A percentile compares a stretch with the other conserved stretches of the same genome.
Conservation (phyloP, 2,797 vertebrate genomes). For the Apodemus agrarius region DNA sequence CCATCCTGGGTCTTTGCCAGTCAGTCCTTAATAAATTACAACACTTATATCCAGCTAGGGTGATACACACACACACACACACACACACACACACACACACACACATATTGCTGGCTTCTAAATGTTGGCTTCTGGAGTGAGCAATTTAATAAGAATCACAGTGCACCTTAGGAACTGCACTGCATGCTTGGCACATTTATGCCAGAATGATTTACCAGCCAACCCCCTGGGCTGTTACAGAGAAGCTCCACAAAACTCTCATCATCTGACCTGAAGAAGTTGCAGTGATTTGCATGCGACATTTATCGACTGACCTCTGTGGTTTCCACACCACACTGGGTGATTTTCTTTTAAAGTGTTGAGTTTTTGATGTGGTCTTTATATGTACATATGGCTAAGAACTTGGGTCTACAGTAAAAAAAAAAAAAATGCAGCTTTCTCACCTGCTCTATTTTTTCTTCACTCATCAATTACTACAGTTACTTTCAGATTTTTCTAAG, state of each 20-base stretch:
- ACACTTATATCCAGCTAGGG: neutral
- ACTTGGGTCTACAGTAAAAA: neutral
- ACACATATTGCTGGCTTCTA: neutral
- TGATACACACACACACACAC: neutral
- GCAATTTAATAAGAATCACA: neutral
- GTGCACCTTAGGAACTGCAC: neutral
- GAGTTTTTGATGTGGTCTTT: slow-evolving; percentile 11
- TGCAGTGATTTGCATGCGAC: neutral
- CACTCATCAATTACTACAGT: neutral
- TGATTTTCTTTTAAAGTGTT: neutral
- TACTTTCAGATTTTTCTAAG: slow-evolving; percentile 26
- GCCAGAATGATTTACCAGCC: neutral
- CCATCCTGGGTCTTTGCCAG: neutral
- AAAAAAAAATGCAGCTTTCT: neutral
- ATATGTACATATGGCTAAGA: neutral
- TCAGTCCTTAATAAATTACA: neutral
- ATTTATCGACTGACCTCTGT: neutral
- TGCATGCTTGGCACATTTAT: neutral
- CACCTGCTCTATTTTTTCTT: neutral
- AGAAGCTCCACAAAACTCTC: neutral
- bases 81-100: neutral
- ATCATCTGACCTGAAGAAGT: neutral
- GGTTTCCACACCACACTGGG: neutral
- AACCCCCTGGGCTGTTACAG: neutral
- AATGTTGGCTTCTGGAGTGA: neutral